Conservation (phyloP, 2,888 invertebrate genomes). For the Hecatera dysodea region DNA sequence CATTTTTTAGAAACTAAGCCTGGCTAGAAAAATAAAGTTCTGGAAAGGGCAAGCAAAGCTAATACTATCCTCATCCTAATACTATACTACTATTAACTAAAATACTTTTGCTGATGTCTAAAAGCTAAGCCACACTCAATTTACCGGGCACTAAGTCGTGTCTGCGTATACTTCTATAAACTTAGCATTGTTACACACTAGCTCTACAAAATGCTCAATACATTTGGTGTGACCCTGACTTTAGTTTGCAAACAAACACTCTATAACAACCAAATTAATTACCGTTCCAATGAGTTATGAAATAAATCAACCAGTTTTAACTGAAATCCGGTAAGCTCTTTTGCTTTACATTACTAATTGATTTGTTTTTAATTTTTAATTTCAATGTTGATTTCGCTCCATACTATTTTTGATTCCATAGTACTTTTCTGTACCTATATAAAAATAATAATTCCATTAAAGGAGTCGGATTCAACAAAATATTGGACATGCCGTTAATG, state of each 20-base stretch:
- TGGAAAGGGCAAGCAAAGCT: too few relatives aligned
- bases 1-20: too few relatives aligned
- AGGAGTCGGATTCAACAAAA: too few relatives aligned
- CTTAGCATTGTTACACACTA: not conserved
- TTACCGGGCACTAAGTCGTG: not conserved
- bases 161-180: slow-evolving; percentile 5
- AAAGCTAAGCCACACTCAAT: not conserved
- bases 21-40: too few relatives aligned
- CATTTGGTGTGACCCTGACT: not conserved
- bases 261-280: slow-evolving; percentile 17
- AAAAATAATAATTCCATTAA: too few relatives aligned
- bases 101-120: too few relatives aligned
- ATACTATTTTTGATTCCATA: too few relatives aligned
- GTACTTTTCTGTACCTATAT: too few relatives aligned
- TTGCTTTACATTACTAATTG: not conserved
- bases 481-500: too few relatives aligned
- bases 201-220: not conserved
- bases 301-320: slow-evolving; percentile 20
- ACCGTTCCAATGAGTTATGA: slow-evolving; percentile 18
- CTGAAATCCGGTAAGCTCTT: not conserved
- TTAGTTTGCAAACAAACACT: slow-evolving; percentile 20
- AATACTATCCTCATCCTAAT: too few relatives aligned
- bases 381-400: too few relatives aligned
- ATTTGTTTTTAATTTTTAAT: not conserved
- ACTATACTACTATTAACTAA: too few relatives aligned